phyloP scores from a whole-genome alignment of 2,888 invertebrate genomes.

The Caenorhabditis becei region DNA sequence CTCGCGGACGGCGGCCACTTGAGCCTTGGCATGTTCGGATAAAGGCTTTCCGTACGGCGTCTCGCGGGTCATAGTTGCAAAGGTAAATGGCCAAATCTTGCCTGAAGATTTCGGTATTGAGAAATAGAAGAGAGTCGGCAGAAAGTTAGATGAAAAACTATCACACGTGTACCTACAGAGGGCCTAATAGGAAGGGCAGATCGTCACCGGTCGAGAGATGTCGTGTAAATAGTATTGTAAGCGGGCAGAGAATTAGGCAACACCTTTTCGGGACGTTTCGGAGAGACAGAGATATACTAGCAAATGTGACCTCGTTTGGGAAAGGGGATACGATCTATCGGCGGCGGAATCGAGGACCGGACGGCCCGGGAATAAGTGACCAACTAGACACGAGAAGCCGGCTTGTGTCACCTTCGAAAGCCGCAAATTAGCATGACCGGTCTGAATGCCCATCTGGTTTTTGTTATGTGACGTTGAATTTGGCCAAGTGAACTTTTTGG shows the following conservation, averaged over 20 bases:
- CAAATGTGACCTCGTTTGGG: conserved; percentile 58
- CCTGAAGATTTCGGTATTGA: too few species aligned
- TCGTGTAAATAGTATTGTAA: conserved; percentile 43
- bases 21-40: conserved; percentile 72
- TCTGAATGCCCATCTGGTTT: conserved; percentile 8
- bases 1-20: conserved; percentile 77
- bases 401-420: conserved; percentile 10
- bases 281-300: conserved; percentile 34
- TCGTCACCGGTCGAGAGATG: not conserved
- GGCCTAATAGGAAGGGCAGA: conserved; percentile 12
- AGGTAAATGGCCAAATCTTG: not conserved
- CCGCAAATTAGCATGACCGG: conserved; percentile 35
- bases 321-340: conserved; percentile 19
- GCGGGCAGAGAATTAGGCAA: conserved; percentile 30
- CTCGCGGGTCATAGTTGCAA: conserved; percentile 41
- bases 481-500: conserved; percentile 6
- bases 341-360: conserved; percentile 16
- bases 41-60: conserved; percentile 76
- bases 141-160: not conserved
- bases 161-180: conserved; percentile 10
- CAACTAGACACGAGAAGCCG: conserved; percentile 18
- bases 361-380: conserved; percentile 26
- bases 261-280: conserved; percentile 34
- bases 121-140: not conserved
- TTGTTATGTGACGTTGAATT: conserved; percentile 23